Percentiles rank a stretch among this genome's conserved stretches.
These are phyloP conservation scores for Gymnopithys bicolor DNA, from an alignment of 2,797 vertebrate species.

Conservation along the genomic window DNA sequence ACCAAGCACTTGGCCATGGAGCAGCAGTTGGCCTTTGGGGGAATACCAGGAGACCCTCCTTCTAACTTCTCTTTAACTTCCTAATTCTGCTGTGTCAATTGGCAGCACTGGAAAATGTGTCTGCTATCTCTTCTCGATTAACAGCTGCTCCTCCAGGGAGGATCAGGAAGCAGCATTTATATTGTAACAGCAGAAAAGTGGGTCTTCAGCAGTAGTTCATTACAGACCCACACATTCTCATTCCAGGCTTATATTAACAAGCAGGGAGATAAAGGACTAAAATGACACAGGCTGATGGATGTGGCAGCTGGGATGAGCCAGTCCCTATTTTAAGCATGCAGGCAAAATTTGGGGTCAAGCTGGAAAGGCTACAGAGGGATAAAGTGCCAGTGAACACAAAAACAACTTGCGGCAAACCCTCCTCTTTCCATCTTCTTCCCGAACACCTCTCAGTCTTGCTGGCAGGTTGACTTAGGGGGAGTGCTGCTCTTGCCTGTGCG, in stretches of 20 bases:
- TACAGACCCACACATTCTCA: not conserved
- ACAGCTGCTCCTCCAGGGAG: not conserved
- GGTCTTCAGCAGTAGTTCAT: not conserved
- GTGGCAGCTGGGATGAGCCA: slow-evolving; percentile 64
- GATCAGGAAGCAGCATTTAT: not conserved
- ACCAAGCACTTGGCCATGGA: not conserved
- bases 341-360: slow-evolving; percentile 43
- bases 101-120: not conserved
- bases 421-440: not conserved
- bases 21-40: not conserved
- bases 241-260: slow-evolving; percentile 45
- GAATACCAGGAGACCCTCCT: not conserved
- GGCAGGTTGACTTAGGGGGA: not conserved
- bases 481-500: not conserved
- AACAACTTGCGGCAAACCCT: not conserved
- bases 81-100: not conserved
- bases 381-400: slow-evolving; percentile 15
- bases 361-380: slow-evolving; percentile 8
- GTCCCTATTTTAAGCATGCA: slow-evolving; percentile 63
- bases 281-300: slow-evolving; percentile 53
- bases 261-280: slow-evolving; percentile 35
- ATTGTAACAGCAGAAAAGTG: not conserved
- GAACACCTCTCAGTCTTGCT: not conserved
- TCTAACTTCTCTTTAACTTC: not conserved
- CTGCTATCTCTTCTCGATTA: not conserved